Evolutionary conservation across 2,888 invertebrate genomes (phyloP), one percentile per base, ranked within the genome.

Genomic region (Dendrolimus pini): DNA sequence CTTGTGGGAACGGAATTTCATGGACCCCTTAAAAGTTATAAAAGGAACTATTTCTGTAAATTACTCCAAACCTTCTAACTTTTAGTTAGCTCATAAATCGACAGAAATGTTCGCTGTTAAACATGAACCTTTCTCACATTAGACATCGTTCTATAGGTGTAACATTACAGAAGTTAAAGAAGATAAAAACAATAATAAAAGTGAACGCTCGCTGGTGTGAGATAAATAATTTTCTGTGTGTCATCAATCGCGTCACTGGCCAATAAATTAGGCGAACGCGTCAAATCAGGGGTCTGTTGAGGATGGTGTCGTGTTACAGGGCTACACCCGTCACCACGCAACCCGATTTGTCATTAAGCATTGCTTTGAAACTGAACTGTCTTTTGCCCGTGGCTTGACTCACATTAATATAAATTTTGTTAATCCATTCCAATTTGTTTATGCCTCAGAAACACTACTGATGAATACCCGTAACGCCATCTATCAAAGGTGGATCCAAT

Each of bases 171-270:
- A 77, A 75, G 77, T 74, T 74, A 63, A 63, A 66, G 62, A 65
- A 55, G 67, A 74, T 72, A 78, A 76, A 79, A 76, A 70, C 68
- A 70, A 74, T 72, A 68, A 80, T 80, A 80, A 80, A 82, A 76
- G 69, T 70, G 69, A 73, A 75, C 72, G 68, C 68, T 61, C 62
- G 69, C 69, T 65, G 67, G 68, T 70, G 66, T 75, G 72, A 77
- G 75, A 85, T 85, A 84, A 85, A 85, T 83, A 81, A 83, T 80
- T 75, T 82, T 67, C 70, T 72, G 68, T 70, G 72, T 74, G 78
- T 82, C 84, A 88, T 89, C 87, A 88, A 89, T 89, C 86, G 82
- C 72, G 72, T 76, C 74, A 74, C 73, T 74, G 71, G 67, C 73
- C 75, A 75, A 80, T 89, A 89, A 89, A 86, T 89, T 85, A 80